These are phyloP conservation scores for Pluvianellus socialis DNA, from an alignment of 2,113 vertebrate species.

Conservation along the genomic window DNA sequence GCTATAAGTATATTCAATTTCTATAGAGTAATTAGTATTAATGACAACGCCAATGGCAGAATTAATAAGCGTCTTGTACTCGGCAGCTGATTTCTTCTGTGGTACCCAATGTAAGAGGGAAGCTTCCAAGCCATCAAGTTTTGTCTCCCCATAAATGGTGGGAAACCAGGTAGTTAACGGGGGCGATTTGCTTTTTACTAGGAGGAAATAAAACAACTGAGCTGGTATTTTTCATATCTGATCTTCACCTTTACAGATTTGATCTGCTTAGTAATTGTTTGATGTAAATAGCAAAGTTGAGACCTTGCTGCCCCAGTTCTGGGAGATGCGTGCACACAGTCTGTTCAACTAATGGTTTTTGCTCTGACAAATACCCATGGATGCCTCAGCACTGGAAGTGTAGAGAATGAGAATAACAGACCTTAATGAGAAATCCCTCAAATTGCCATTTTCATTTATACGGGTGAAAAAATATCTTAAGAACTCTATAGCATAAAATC, in stretches of 20 bases:
- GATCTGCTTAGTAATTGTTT: not conserved
- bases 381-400: not conserved
- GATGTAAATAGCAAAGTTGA: not conserved
- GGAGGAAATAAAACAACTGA: not conserved
- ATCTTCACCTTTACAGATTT: not conserved
- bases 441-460: constrained; percentile 51
- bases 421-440: not conserved
- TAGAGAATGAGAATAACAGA: constrained; percentile 29
- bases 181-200: not conserved
- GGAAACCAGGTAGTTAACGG: not conserved
- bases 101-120: not conserved
- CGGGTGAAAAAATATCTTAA: not conserved
- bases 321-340: not conserved
- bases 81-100: not conserved
- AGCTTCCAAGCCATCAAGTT: not conserved
- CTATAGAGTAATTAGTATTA: not conserved
- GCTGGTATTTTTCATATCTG: not conserved
- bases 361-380: not conserved
- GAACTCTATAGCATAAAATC: not conserved
- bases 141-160: not conserved
- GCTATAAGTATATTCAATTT: not conserved
- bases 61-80: not conserved
- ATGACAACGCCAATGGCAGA: not conserved
- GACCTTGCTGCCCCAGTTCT: not conserved
- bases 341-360: not conserved